A percentile compares a stretch with the other conserved stretches of the same genome.
Conservation (phyloP, 92 coral and sea anemone species). For the Epizoanthus illoricatus region DNA sequence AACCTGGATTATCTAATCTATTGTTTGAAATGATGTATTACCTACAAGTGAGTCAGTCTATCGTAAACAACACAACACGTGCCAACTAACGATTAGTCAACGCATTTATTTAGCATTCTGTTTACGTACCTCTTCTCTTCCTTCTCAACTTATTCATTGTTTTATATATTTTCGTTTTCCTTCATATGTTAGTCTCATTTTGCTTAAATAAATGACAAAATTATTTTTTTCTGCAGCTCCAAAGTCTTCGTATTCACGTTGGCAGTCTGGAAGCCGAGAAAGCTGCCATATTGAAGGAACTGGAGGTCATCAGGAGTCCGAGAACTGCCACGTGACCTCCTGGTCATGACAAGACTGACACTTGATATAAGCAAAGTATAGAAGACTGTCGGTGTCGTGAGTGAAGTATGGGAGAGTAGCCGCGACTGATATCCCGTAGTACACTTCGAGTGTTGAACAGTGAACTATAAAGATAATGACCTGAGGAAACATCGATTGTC, state of each 20-base stretch:
- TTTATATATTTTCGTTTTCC: background rate
- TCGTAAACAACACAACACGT: too few relatives aligned
- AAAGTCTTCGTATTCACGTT: slow-evolving; percentile 77
- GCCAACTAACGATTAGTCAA: too few relatives aligned
- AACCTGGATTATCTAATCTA: too few relatives aligned
- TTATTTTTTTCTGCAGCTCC: slow-evolving; percentile 43
- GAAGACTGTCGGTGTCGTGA: background rate
- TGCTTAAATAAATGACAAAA: too few relatives aligned
- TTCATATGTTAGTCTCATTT: background rate
- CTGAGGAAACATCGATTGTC: too few relatives aligned
- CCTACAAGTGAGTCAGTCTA: too few relatives aligned
- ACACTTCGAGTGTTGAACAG: too few relatives aligned
- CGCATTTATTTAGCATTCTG: too few relatives aligned
- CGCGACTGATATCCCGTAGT: background rate
- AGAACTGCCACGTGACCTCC: slow-evolving; percentile 11
- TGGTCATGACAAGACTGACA: background rate
- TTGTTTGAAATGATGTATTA: too few relatives aligned
- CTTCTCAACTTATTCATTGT: background rate
- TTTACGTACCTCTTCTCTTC: too few relatives aligned
- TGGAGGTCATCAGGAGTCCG: slow-evolving; percentile 55
- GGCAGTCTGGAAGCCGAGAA: slow-evolving; percentile 96
- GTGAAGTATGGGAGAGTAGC: background rate
- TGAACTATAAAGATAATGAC: too few relatives aligned
- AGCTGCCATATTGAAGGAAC: slow-evolving; percentile 86
- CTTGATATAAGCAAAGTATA: background rate